These are phyloP conservation scores for Jaculus jaculus DNA, from an alignment of 2,113 vertebrate species.

Conservation along the genomic window DNA sequence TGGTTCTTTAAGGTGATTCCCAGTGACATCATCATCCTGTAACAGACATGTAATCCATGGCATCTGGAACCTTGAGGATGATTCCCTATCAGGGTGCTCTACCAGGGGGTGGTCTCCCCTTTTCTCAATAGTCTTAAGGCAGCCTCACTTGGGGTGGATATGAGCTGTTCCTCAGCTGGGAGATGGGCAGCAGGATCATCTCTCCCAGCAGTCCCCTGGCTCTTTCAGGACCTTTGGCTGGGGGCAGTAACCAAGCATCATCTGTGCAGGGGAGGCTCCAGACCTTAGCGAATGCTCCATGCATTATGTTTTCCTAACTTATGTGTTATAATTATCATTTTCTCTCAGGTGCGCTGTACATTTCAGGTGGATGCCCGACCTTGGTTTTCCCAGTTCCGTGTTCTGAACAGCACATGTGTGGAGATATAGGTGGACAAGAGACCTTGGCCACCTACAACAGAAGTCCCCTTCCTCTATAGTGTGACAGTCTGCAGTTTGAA, in stretches of 20 bases:
- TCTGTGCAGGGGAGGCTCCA: not conserved
- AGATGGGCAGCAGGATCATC: not conserved
- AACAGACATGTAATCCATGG: not conserved
- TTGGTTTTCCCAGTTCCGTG: not conserved
- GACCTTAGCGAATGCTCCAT: not conserved
- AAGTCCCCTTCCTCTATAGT: not conserved
- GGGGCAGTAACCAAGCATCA: fast-evolving
- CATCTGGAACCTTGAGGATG: not conserved
- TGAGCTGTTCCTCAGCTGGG: not conserved
- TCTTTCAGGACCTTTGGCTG: not conserved
- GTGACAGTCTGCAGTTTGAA: not conserved
- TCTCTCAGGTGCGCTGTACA: slow-evolving; percentile 49
- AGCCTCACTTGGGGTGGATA: not conserved
- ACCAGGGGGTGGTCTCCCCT: not conserved
- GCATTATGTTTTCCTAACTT: not conserved
- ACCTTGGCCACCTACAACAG: not conserved
- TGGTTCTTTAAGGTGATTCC: not conserved
- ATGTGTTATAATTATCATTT: not conserved
- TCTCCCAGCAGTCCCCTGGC: not conserved
- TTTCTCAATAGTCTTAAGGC: not conserved
- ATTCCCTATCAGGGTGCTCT: fast-evolving
- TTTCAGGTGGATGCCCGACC: not conserved
- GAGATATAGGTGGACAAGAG: fast-evolving
- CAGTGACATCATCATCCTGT: not conserved
- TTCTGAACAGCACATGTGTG: slow-evolving; percentile 37